phyloP scores from a whole-genome alignment of 2,113 vertebrate species.

The Ciconia maguari region DNA sequence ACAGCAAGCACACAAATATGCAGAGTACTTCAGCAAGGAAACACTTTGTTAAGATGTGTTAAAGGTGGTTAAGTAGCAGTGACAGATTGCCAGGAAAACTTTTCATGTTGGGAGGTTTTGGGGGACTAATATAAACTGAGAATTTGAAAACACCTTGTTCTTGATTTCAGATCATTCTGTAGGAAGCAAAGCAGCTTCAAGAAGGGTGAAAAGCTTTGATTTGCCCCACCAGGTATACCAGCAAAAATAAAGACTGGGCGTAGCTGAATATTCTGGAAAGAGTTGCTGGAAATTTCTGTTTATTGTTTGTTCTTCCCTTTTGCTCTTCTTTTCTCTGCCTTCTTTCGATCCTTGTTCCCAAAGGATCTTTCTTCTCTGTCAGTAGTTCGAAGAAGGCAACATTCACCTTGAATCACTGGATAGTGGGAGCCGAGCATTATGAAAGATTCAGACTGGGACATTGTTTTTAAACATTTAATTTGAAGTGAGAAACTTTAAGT shows the following conservation, averaged over 20 bases:
- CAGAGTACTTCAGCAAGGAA: background rate
- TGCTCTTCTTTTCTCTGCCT: background rate
- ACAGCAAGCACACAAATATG: background rate
- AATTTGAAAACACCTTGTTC: background rate
- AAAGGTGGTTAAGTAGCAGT: background rate
- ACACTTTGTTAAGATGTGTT: background rate
- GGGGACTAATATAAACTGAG: background rate
- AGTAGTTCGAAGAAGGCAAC: background rate
- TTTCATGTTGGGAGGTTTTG: background rate
- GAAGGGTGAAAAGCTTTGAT: background rate
- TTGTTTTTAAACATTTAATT: background rate
- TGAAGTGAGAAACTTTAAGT: background rate
- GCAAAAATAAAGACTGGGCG: background rate
- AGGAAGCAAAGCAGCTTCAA: background rate
- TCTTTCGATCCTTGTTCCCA: background rate
- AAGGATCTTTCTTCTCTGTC: background rate
- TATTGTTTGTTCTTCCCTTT: background rate
- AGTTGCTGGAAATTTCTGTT: background rate
- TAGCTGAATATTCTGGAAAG: background rate
- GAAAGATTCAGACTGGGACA: background rate
- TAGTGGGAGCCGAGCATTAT: background rate
- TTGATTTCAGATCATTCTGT: background rate
- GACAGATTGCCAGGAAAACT: background rate
- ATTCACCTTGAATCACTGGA: background rate
- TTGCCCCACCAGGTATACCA: background rate